Evolutionary conservation across 2,888 invertebrate species (phyloP).

Genomic region (Spialia ferax): DNA sequence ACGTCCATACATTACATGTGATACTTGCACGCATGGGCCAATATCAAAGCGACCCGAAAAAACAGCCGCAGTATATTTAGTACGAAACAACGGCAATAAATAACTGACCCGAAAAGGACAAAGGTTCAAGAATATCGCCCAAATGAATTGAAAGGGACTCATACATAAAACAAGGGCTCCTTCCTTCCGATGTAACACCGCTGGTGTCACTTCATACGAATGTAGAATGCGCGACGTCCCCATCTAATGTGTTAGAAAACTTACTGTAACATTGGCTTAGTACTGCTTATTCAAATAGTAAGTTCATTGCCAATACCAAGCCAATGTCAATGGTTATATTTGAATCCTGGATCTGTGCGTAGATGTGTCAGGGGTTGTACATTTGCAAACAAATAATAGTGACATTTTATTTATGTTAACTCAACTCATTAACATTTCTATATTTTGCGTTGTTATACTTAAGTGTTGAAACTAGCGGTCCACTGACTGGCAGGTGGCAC

Average conservation of each 20-base stretch:
- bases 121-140: conserved; percentile 78
- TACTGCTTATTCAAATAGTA: too few relatives aligned
- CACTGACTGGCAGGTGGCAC: too few relatives aligned
- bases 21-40: conserved; percentile 31
- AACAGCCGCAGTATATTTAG: conserved; percentile 69
- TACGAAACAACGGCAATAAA: conserved; percentile 80
- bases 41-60: conserved; percentile 52
- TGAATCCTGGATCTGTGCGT: too few relatives aligned
- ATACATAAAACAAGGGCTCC: conserved; percentile 80
- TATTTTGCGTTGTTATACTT: too few relatives aligned
- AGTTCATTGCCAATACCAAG: too few relatives aligned
- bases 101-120: conserved; percentile 84
- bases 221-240: not conserved
- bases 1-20: conserved; percentile 26
- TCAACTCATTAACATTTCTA: too few relatives aligned
- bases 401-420: too few relatives aligned
- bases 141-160: conserved; percentile 84
- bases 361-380: too few relatives aligned
- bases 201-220: conserved; percentile 58
- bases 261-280: not conserved
- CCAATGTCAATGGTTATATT: too few relatives aligned
- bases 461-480: too few relatives aligned
- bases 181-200: conserved; percentile 59
- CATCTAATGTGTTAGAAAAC: not conserved
- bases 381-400: too few relatives aligned